A percentile compares a stretch with the other conserved stretches of the same genome.
These are phyloP conservation scores for Pelagia noctiluca DNA, from an alignment of 30 jellyfish, hydroid and myxozoan genomes.

Conservation along the genomic window DNA sequence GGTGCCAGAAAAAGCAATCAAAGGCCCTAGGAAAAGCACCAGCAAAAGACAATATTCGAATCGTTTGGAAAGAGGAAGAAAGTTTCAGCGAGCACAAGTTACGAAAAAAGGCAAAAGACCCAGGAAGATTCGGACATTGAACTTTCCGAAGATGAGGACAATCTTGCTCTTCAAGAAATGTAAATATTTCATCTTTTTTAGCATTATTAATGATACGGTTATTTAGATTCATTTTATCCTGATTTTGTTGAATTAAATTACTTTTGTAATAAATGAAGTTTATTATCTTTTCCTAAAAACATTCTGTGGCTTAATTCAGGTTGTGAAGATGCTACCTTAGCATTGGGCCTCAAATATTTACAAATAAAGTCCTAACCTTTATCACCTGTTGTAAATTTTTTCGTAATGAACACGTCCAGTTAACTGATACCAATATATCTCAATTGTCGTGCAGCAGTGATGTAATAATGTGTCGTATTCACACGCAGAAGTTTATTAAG, in stretches of 20 bases:
- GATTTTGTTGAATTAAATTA: no score
- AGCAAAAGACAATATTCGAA: background rate
- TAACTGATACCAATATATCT: no score
- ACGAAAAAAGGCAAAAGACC: background rate
- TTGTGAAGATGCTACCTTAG: no score
- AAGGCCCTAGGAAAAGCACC: background rate
- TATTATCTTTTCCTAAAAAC: background rate
- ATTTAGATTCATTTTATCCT: background rate
- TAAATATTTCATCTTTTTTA: no score
- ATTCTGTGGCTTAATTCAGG: background rate
- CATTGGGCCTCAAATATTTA: no score
- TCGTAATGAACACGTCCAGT: no score
- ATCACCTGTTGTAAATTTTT: no score
- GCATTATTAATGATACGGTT: background rate
- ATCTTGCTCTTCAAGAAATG: background rate
- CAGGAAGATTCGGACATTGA: conserved; percentile 15
- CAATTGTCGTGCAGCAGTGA: no score
- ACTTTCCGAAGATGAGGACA: conserved; percentile 9
- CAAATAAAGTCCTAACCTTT: no score
- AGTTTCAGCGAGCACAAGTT: background rate
- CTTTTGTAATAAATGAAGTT: background rate
- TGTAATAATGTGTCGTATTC: no score
- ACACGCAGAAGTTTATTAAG: background rate
- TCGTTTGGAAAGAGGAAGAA: background rate
- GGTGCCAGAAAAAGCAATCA: conserved; percentile 13